Conservation (phyloP, 2,888 invertebrate species). For the Epinotia ramella region DNA sequence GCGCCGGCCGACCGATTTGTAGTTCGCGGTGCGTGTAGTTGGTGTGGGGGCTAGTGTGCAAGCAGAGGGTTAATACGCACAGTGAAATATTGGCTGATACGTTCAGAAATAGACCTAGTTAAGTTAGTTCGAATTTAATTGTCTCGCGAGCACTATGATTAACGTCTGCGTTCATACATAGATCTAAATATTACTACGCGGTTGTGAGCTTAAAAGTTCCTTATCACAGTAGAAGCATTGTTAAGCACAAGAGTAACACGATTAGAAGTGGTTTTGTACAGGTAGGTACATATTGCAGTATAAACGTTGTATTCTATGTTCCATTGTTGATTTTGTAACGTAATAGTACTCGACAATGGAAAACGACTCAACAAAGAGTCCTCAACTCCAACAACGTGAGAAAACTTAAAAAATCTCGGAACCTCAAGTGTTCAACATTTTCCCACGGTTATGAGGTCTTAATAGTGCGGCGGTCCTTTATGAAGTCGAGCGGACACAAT, state of each 20-base stretch:
- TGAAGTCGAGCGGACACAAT: constrained; percentile 83
- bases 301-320: neutral
- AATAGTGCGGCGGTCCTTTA: constrained; percentile 80
- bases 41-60: constrained; percentile 3
- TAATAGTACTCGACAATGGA: constrained; percentile 26
- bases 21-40: constrained; percentile 54
- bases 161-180: neutral
- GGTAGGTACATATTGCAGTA: neutral
- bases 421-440: constrained; percentile 57
- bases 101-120: neutral
- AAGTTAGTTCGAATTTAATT: neutral
- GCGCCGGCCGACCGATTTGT: constrained; percentile 70
- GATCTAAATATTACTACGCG: no score
- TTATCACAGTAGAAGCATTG: no score
- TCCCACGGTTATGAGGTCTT: constrained; percentile 85
- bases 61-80: neutral
- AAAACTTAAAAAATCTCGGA: constrained; percentile 52
- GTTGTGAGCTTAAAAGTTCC: no score
- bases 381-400: constrained; percentile 48
- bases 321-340: neutral
- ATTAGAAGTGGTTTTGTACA: neutral
- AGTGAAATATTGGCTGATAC: neutral
- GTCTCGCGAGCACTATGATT: neutral
- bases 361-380: constrained; percentile 12
- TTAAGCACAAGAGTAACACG: no score